Evolutionary conservation across 2,888 invertebrate species (phyloP), one percentile per base, ranked within the genome.

Genomic region (Ecliptopera silaceata): DNA sequence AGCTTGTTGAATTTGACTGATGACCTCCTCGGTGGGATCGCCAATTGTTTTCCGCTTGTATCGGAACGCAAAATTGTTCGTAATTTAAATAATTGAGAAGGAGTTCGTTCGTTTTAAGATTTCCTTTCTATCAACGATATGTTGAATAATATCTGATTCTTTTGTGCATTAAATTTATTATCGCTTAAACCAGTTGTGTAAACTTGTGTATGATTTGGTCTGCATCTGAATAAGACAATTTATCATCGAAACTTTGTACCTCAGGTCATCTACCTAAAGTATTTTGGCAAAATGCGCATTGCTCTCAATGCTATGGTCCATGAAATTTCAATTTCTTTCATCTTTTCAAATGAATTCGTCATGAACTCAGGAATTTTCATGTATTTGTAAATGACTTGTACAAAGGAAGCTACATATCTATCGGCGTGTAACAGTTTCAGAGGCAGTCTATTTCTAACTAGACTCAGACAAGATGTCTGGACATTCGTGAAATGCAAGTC

Each of bases 11-110:
- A 70, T 80, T 78, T 76, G 77, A 78, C 68, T 75, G 76, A 79
- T 73, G 71, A 67, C 69, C 68, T 69, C 65, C 66, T 67, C 74
- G 70, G 67, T 65, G 6, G 26, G 26, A 26, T 68, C 64, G 72
- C 72, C 80, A 84, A 86, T 86, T 85, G 80, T 69, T 75, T 82
- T 81, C 80, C 82, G 72, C 69, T 72, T 68, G 67, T 71, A 63
- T 63, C 67, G 79, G 77, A 80, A 80, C 76, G 78, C 79, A 69
- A 77, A 84, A 79, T 77, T 77, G 75, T 74, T 77, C 71, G 74
- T 68, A 75, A 74, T 72, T 71, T 61, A 63, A 74, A 72, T 71
- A 69, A 68, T 65, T 63, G 63, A 64, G 51, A 46, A 59, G 55
- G 46, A 46, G 56, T 22, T 56, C 57, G 61, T 59, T 59, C 53